A percentile compares a stretch with the other conserved stretches of the same genome.
Conservation (phyloP, 2,888 invertebrate genomes). For the Drosophila subquinaria region DNA sequence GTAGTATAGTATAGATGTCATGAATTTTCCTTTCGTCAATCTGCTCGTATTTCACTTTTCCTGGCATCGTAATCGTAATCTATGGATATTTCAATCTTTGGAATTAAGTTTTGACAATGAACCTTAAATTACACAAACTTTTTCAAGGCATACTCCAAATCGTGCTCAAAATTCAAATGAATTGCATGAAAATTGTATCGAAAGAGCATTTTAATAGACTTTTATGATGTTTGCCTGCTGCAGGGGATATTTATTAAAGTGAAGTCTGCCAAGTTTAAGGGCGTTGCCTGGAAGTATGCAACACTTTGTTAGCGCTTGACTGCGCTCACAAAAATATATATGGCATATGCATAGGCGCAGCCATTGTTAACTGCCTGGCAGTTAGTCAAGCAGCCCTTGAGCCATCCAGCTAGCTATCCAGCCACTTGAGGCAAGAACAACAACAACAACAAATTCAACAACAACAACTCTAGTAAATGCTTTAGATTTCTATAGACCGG, state of each 20-base stretch:
- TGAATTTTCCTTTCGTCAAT: slow-evolving; percentile 20
- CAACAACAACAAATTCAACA: slow-evolving; percentile 20
- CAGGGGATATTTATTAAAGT: slow-evolving; percentile 32
- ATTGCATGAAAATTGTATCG: neutral
- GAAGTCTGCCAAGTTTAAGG: slow-evolving; percentile 68
- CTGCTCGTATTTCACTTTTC: slow-evolving; percentile 12
- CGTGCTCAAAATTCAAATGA: neutral
- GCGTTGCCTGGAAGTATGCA: slow-evolving; percentile 50
- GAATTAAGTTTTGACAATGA: neutral
- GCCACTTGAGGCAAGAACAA: slow-evolving; percentile 58
- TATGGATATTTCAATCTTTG: neutral
- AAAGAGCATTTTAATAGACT: neutral
- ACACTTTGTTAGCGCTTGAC: slow-evolving; percentile 55
- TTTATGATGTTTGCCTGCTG: neutral
- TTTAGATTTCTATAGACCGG: slow-evolving; percentile 72
- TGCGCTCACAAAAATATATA: slow-evolving; percentile 49
- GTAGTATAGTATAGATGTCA: neutral
- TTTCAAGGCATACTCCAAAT: slow-evolving; percentile 3
- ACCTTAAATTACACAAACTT: neutral
- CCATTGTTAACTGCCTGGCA: slow-evolving; percentile 53
- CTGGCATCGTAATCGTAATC: neutral
- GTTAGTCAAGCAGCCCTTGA: slow-evolving; percentile 22
- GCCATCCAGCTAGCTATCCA: slow-evolving; percentile 29
- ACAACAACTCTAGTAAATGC: slow-evolving; percentile 45
- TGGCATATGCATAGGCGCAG: slow-evolving; percentile 70